Evolutionary conservation across 2,888 invertebrate species (phyloP).

Genomic region (Melieria crassipennis): DNA sequence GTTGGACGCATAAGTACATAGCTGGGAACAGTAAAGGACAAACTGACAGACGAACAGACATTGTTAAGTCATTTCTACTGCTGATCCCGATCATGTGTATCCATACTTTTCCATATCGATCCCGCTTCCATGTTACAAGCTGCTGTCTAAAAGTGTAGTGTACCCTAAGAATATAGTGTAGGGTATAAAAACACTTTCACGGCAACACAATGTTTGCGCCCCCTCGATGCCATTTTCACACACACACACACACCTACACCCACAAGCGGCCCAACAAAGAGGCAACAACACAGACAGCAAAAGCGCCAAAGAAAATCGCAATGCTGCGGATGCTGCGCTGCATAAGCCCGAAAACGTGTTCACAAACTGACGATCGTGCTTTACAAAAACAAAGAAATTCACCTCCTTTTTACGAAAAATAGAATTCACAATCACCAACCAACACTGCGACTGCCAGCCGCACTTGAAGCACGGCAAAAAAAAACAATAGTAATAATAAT

Average conservation of each 20-base stretch:
- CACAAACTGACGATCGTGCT: slow-evolving; percentile 56
- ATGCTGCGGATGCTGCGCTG: slow-evolving; percentile 21
- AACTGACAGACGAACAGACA: no score
- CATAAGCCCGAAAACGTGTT: slow-evolving; percentile 57
- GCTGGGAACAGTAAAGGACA: no score
- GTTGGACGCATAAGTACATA: no score
- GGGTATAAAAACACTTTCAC: slow-evolving; percentile 27
- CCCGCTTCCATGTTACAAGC: no score
- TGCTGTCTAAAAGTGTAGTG: no score
- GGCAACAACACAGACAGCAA: not conserved
- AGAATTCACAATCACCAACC: not conserved
- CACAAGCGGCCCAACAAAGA: not conserved
- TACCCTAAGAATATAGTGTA: not conserved
- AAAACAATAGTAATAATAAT: no score
- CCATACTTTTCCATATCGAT: no score
- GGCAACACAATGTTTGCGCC: slow-evolving; percentile 40
- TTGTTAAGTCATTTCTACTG: no score
- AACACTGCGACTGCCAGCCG: not conserved
- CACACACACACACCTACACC: slow-evolving; percentile 12
- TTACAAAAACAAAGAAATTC: slow-evolving; percentile 41
- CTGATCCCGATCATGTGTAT: no score
- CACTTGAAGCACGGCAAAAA: not conserved
- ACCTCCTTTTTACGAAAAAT: no score
- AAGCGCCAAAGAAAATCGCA: not conserved
- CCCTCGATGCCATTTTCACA: slow-evolving; percentile 35